Evolutionary conservation across 2,888 invertebrate genomes (phyloP).

Genomic region (Nemoura dubitans): DNA sequence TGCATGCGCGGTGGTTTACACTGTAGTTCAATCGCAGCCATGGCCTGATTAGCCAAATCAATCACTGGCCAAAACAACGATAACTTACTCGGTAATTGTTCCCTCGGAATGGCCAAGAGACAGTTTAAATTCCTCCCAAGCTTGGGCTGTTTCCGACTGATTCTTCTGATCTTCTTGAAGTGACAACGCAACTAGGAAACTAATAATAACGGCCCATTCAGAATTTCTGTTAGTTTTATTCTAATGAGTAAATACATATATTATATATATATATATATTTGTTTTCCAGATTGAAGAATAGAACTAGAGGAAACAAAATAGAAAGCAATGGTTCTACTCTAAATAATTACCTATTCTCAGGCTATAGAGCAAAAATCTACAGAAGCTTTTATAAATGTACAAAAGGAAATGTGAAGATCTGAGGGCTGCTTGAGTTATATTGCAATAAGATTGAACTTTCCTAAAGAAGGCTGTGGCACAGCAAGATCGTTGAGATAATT

Average conservation of each 20-base stretch:
- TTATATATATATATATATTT: no score
- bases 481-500: no score
- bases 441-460: no score
- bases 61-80: neutral
- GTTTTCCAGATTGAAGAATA: no score
- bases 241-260: neutral
- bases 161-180: conserved; percentile 59
- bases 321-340: no score
- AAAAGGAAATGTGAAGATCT: no score
- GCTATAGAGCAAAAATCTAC: no score
- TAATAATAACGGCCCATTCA: conserved; percentile 49
- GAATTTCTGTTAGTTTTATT: neutral
- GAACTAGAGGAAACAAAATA: no score
- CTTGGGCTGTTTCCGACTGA: conserved; percentile 52
- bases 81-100: conserved; percentile 47
- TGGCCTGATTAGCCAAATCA: neutral
- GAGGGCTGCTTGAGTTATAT: no score
- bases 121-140: conserved; percentile 54
- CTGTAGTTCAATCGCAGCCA: neutral
- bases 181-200: conserved; percentile 62
- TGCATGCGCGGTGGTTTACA: neutral
- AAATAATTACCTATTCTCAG: no score
- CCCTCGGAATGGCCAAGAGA: neutral
- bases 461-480: no score
- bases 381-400: no score